These are phyloP conservation scores for Lepilemur septentrionalis DNA, from an alignment of 2,797 vertebrate genomes.

Conservation along the genomic window DNA sequence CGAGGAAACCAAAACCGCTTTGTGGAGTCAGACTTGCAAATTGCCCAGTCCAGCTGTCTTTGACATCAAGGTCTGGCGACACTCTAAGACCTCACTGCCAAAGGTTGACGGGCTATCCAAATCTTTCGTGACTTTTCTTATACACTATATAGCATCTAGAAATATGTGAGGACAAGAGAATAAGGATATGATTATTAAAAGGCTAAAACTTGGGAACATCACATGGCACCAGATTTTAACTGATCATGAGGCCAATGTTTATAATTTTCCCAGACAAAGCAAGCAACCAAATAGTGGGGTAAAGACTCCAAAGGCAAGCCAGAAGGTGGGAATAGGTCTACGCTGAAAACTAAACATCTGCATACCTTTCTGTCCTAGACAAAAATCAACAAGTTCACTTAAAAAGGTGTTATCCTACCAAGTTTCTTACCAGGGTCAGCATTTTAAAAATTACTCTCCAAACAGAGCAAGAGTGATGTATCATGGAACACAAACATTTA, in stretches of 20 bases:
- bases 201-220: neutral
- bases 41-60: neutral
- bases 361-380: neutral
- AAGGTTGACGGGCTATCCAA: neutral
- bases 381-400: neutral
- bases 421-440: neutral
- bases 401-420: neutral
- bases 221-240: neutral
- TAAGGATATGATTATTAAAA: neutral
- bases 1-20: neutral
- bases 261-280: neutral
- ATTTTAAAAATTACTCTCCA: slow-evolving; percentile 40
- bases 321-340: neutral
- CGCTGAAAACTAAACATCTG: neutral
- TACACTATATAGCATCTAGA: neutral
- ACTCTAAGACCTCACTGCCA: neutral
- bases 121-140: neutral
- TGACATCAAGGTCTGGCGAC: neutral
- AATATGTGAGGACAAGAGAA: neutral
- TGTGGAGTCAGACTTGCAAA: neutral
- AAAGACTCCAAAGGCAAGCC: neutral
- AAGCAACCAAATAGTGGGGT: neutral
- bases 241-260: neutral
- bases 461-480: neutral
- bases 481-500: neutral